Percentiles rank a stretch among this genome's conserved stretches.
These are phyloP conservation scores for Actinostola sp. DNA, from an alignment of 92 coral and sea anemone genomes.

Conservation along the genomic window DNA sequence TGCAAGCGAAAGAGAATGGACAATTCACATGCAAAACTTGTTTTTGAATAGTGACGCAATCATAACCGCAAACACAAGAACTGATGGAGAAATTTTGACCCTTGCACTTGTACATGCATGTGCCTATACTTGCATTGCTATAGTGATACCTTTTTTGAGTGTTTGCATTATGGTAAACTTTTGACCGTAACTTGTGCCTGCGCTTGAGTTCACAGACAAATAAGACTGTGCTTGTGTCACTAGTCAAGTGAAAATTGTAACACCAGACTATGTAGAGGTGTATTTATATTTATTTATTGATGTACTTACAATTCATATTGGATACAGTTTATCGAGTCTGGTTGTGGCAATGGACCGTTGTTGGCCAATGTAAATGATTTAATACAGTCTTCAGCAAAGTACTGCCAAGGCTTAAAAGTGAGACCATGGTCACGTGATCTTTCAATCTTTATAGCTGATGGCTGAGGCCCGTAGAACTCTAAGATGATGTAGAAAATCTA, in stretches of 20 bases:
- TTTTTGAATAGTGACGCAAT: too few relatives aligned
- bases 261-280: background rate
- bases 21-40: too few relatives aligned
- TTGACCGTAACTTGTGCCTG: too few relatives aligned
- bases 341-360: slow-evolving; percentile 74
- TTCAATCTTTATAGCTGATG: slow-evolving; percentile 76
- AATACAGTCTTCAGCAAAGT: slow-evolving; percentile 87
- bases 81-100: too few relatives aligned
- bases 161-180: too few relatives aligned
- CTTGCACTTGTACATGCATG: too few relatives aligned
- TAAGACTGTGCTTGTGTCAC: too few relatives aligned
- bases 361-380: slow-evolving; percentile 67
- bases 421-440: slow-evolving; percentile 76
- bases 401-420: slow-evolving; percentile 88
- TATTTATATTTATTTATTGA: slow-evolving; percentile 67
- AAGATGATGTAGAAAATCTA: slow-evolving; percentile 81
- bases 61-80: too few relatives aligned
- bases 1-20: too few relatives aligned
- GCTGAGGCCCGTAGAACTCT: slow-evolving; percentile 88
- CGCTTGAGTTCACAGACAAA: too few relatives aligned
- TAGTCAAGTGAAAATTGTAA: background rate
- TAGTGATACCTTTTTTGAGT: too few relatives aligned
- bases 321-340: slow-evolving; percentile 91
- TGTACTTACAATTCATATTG: slow-evolving; percentile 68
- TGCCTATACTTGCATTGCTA: too few relatives aligned